Conservation (phyloP, 2,113 vertebrate genomes). For the Podiceps cristatus region DNA sequence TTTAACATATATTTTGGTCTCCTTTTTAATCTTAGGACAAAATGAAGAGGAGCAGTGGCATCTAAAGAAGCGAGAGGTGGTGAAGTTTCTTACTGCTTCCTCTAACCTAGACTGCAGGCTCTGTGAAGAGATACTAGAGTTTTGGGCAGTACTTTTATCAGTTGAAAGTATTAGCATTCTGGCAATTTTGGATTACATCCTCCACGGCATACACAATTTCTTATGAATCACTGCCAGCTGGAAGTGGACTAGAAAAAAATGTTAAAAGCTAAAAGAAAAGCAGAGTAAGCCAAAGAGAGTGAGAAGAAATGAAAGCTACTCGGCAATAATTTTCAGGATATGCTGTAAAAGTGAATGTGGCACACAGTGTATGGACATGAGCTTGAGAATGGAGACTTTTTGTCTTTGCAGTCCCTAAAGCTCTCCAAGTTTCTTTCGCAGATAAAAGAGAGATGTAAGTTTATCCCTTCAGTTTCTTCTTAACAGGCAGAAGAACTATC, state of each 20-base stretch:
- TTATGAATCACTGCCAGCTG: background rate
- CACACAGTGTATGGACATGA: background rate
- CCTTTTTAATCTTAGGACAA: background rate
- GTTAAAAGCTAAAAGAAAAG: background rate
- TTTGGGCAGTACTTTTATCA: background rate
- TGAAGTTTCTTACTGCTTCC: background rate
- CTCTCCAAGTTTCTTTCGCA: background rate
- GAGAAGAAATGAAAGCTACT: background rate
- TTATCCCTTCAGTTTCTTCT: background rate
- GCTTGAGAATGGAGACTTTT: background rate
- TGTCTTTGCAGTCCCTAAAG: background rate
- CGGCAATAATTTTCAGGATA: background rate
- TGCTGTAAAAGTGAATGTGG: background rate
- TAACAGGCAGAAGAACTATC: background rate
- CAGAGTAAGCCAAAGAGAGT: background rate
- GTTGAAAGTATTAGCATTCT: background rate
- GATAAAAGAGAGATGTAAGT: background rate
- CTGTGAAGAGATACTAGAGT: background rate
- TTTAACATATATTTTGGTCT: background rate
- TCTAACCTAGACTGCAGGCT: background rate
- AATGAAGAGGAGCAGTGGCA: background rate
- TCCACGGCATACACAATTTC: background rate
- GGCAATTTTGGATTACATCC: background rate
- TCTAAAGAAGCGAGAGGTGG: background rate
- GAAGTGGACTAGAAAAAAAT: background rate